A percentile compares a stretch with the other conserved stretches of the same genome.
Conservation (phyloP, 2,888 invertebrate genomes). For the Catocala sponsa region DNA sequence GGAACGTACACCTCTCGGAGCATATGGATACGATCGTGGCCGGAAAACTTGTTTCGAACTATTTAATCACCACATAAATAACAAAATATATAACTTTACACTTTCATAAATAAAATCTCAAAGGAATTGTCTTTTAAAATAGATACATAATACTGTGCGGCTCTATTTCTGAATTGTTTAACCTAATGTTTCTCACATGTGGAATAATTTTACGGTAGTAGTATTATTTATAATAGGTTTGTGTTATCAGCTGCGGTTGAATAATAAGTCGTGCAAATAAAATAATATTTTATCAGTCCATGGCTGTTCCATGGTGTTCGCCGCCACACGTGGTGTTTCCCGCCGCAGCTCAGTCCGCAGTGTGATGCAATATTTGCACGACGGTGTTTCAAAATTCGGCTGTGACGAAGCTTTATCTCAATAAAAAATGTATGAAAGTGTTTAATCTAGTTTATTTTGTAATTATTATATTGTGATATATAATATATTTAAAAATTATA, state of each 20-base stretch:
- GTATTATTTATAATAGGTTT: slow-evolving; percentile 57
- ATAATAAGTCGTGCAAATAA: slow-evolving; percentile 51
- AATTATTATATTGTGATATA: slow-evolving; percentile 10
- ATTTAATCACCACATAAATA: slow-evolving; percentile 12
- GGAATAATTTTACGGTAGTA: slow-evolving; percentile 51
- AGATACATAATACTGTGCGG: slow-evolving; percentile 2
- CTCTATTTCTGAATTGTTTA: slow-evolving; percentile 66
- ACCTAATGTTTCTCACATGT: slow-evolving; percentile 62
- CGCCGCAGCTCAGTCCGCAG: slow-evolving; percentile 61
- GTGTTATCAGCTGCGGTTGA: slow-evolving; percentile 68
- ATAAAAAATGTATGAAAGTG: slow-evolving; percentile 57
- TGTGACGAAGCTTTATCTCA: slow-evolving; percentile 37
- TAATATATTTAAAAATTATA: slow-evolving; percentile 2
- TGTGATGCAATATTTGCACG: slow-evolving; percentile 84
- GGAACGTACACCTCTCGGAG: slow-evolving; percentile 63
- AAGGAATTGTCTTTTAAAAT: slow-evolving; percentile 4
- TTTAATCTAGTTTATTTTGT: slow-evolving; percentile 41
- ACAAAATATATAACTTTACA: slow-evolving; percentile 6
- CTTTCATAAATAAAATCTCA: background rate
- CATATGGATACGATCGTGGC: slow-evolving; percentile 67
- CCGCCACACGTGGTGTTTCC: slow-evolving; percentile 69
- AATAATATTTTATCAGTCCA: slow-evolving; percentile 62
- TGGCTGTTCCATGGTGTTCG: slow-evolving; percentile 68
- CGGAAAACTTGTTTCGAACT: slow-evolving; percentile 31
- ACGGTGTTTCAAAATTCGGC: slow-evolving; percentile 66